phyloP scores from a whole-genome alignment of 2,113 vertebrate species.

The Rhipidura dahli region DNA sequence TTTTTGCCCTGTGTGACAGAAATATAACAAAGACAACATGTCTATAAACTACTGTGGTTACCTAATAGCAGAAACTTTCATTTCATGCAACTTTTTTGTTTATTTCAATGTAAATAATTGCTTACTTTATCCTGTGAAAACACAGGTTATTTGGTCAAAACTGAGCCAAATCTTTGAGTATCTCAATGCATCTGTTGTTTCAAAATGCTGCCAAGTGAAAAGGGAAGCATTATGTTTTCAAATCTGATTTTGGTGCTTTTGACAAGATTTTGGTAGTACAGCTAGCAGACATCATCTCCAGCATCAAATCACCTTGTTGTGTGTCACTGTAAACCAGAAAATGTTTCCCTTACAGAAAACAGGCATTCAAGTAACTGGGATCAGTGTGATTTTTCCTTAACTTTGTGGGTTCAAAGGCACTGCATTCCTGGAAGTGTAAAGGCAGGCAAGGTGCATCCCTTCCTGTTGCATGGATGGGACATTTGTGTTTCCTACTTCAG shows the following conservation, averaged over 20 bases:
- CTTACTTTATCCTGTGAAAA: slow-evolving; percentile 72
- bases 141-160: slow-evolving; percentile 65
- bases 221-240: slow-evolving; percentile 79
- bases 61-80: slow-evolving; percentile 73
- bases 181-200: slow-evolving; percentile 57
- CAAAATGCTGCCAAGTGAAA: slow-evolving; percentile 74
- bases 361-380: neutral
- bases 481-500: too few species aligned
- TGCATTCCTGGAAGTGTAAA: neutral
- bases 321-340: slow-evolving; percentile 54
- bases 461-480: neutral
- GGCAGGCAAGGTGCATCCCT: too few species aligned
- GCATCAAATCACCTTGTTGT: slow-evolving; percentile 19
- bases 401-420: neutral
- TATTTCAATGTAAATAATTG: slow-evolving; percentile 58
- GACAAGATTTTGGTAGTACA: slow-evolving; percentile 70
- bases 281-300: slow-evolving; percentile 68
- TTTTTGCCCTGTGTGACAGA: slow-evolving; percentile 71
- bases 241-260: slow-evolving; percentile 69
- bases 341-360: neutral
- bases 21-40: slow-evolving; percentile 65
- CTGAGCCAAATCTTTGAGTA: slow-evolving; percentile 60
- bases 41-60: slow-evolving; percentile 80
- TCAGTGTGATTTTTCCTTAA: neutral
- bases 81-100: slow-evolving; percentile 69